Evolutionary conservation across 1,140 invertebrate genomes (phyloP).

Genomic region (Monomorium pharaonis): DNA sequence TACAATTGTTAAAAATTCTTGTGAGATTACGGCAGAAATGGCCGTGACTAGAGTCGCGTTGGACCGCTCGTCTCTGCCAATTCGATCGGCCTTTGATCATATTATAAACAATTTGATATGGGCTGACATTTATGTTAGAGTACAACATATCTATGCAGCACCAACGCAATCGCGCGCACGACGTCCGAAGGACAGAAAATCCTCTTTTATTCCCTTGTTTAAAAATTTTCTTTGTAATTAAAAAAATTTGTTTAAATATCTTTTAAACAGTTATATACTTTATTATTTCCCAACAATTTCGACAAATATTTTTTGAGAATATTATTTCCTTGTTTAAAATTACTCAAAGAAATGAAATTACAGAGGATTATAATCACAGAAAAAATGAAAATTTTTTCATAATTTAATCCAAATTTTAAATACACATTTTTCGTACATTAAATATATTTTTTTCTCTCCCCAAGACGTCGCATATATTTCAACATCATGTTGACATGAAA

Average conservation of each 20-base stretch:
- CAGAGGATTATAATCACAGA: not conserved
- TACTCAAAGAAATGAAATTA: not conserved
- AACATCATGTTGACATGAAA: not conserved
- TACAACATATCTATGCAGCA: slow-evolving; percentile 84
- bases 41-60: not conserved
- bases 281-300: not conserved
- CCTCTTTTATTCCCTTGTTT: not conserved
- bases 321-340: not conserved
- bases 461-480: not conserved
- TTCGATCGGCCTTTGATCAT: slow-evolving; percentile 73
- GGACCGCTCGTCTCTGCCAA: slow-evolving; percentile 55
- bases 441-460: slow-evolving; percentile 3
- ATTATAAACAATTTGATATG: slow-evolving; percentile 85
- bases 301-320: not conserved
- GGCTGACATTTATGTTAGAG: slow-evolving; percentile 85
- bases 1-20: not conserved
- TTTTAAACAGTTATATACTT: too few relatives aligned
- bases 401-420: not conserved
- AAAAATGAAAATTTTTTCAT: not conserved
- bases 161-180: slow-evolving; percentile 44
- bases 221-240: not conserved
- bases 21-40: not conserved
- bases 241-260: not conserved
- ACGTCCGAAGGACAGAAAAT: slow-evolving; percentile 36
- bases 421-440: not conserved